Conservation (phyloP, 2,113 vertebrate genomes). For the Lanius collurio region DNA sequence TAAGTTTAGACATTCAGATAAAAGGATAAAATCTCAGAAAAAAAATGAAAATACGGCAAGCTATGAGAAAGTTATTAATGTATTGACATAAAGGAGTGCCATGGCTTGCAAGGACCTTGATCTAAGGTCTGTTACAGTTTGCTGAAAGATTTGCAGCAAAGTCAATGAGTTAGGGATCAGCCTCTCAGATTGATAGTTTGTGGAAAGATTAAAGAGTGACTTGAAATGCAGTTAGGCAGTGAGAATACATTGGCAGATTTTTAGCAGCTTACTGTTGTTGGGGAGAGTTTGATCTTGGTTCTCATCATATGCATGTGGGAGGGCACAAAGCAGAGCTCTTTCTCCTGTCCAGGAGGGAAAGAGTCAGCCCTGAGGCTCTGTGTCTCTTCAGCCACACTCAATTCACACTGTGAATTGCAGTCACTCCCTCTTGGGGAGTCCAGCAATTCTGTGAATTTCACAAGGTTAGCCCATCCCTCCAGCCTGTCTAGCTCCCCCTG, state of each 20-base stretch:
- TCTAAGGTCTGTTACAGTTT: not conserved
- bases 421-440: not conserved
- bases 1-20: not conserved
- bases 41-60: not conserved
- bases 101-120: not conserved
- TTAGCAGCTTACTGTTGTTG: not conserved
- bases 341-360: rapidly evolving
- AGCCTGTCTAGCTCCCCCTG: not conserved
- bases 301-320: not conserved
- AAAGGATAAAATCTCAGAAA: not conserved
- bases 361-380: not conserved
- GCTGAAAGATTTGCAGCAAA: not conserved
- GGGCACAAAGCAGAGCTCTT: not conserved
- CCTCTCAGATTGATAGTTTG: not conserved
- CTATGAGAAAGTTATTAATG: not conserved
- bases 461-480: not conserved
- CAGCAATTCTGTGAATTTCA: not conserved
- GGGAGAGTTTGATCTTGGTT: not conserved
- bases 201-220: not conserved
- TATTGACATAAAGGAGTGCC: not conserved
- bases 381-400: not conserved
- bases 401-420: not conserved
- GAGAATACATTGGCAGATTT: not conserved
- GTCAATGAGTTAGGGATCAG: not conserved
- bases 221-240: not conserved